Base-by-base conservation (phyloP, 2,888 invertebrate genomes). In the Catocala fraxini region DNA sequence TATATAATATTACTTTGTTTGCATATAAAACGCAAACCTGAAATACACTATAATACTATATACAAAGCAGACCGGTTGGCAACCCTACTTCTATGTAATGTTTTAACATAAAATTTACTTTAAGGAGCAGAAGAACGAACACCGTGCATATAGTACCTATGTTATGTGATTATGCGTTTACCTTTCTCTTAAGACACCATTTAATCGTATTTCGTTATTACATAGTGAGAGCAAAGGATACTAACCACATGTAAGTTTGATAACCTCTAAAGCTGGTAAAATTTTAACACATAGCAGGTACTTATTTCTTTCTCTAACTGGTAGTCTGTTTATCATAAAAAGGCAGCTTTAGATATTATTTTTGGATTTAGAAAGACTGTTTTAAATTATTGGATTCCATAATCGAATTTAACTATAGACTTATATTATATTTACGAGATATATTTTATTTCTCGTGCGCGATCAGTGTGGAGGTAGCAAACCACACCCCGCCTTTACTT, bases 331-430 rank as follows among this genome's bases (percentile, higher is more conserved):
- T 12, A 12, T 45, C 6, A 46, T 25, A 5, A 13, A 46, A 46
- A 46, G 46, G 25, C 46, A 41, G 25, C 51, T 46, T 53, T 48
- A 39, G 45, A 12, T 49, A 15, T 60, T 13, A 49, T 62, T 61
- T 56, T 53, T 35, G 11, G 43, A 56, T 68, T 71, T 73, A 61
- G 62, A 66, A 82, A 76, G 77, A 79, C 78, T 81, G 77, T 69
- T 59, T 58, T 9, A 58, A 57, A 65, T 65, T 65, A 64, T 68
- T 63, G 51, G 15, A 82, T 79, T 82, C 78, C 78, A 74, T 51
- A 55, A 51, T 78, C 75, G 80, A 82, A 77, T 82, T 79, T 77
- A 80, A 70, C 13, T 12, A 52, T 64, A 67, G 51, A 70, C 41
- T 59, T 70, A 46, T 59, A 60, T 71, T 59, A 60, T 71, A 65